Percentiles rank a stretch among this genome's conserved stretches.
Conservation (phyloP, 2,797 vertebrate genomes). For the Crocodylus rhombifer region DNA sequence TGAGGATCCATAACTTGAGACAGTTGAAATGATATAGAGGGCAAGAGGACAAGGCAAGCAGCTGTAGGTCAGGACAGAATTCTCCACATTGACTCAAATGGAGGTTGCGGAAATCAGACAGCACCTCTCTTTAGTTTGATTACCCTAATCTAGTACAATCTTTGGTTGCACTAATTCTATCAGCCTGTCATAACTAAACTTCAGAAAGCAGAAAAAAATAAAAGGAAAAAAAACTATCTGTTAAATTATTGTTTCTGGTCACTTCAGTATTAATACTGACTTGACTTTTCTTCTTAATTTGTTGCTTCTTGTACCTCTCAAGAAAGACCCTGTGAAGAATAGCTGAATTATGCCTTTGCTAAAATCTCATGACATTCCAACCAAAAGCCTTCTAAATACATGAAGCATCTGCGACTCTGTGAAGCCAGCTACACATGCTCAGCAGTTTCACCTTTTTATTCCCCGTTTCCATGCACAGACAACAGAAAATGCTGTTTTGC, state of each 20-base stretch:
- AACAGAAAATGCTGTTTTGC: constrained; percentile 21
- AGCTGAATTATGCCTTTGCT: neutral
- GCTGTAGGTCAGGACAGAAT: neutral
- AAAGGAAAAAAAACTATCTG: neutral
- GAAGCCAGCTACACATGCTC: constrained; percentile 10
- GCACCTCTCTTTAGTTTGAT: neutral
- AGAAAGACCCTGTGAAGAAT: neutral
- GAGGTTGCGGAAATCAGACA: neutral
- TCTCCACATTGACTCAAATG: too few relatives aligned
- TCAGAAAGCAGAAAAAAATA: neutral
- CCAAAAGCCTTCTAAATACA: constrained; percentile 13
- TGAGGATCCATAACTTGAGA: neutral
- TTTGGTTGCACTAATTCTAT: neutral
- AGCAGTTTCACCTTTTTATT: constrained; percentile 27
- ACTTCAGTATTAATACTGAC: neutral
- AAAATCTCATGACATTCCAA: constrained; percentile 43
- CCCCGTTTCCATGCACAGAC: constrained; percentile 23
- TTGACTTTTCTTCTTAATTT: neutral
- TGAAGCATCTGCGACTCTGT: constrained; percentile 17
- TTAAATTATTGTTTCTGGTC: neutral
- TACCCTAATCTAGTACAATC: neutral
- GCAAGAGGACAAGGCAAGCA: neutral
- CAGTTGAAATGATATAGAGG: neutral
- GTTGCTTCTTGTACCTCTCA: neutral
- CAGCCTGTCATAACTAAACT: neutral